phyloP scores from a whole-genome alignment of 2,797 vertebrate genomes.

The Pseudochirops corinnae region DNA sequence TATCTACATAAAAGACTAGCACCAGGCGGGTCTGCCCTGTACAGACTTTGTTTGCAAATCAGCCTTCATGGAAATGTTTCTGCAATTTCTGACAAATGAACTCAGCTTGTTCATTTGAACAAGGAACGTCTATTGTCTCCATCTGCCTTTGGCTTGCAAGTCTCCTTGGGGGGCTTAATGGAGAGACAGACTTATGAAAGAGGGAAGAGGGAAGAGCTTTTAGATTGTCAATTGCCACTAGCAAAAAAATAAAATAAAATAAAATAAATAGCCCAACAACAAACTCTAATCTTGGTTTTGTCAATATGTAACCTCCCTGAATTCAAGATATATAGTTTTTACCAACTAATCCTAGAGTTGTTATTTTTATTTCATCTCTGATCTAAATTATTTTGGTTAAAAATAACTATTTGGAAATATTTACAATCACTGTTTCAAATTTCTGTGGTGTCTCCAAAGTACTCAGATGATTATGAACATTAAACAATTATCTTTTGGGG shows the following conservation, averaged over 20 bases:
- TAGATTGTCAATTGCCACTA: conserved; percentile 72
- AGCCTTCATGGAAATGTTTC: conserved; percentile 73
- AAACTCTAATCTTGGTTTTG: conserved; percentile 63
- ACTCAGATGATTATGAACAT: conserved; percentile 69
- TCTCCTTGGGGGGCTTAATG: conserved; percentile 72
- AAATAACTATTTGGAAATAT: conserved; percentile 81
- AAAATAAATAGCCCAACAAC: conserved; percentile 12
- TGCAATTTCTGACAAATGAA: conserved; percentile 80
- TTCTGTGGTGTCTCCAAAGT: conserved; percentile 74
- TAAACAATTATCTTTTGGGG: conserved; percentile 49
- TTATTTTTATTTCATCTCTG: conserved; percentile 84
- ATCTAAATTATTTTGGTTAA: conserved; percentile 78
- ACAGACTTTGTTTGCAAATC: conserved; percentile 74
- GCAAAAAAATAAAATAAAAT: conserved; percentile 41
- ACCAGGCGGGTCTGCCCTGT: conserved; percentile 60
- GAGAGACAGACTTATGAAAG: conserved; percentile 68
- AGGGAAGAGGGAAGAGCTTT: conserved; percentile 74
- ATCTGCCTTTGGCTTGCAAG: conserved; percentile 78
- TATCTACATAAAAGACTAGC: conserved; percentile 64
- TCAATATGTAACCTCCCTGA: conserved; percentile 68
- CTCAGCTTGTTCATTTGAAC: conserved; percentile 74
- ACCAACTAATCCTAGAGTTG: conserved; percentile 76
- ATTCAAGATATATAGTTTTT: conserved; percentile 81
- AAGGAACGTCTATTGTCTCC: conserved; percentile 74
- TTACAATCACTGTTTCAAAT: conserved; percentile 78